Evolutionary conservation across 2,113 vertebrate species (phyloP), one percentile per base, ranked within the genome.

Genomic region (Vulpes ferrilata): DNA sequence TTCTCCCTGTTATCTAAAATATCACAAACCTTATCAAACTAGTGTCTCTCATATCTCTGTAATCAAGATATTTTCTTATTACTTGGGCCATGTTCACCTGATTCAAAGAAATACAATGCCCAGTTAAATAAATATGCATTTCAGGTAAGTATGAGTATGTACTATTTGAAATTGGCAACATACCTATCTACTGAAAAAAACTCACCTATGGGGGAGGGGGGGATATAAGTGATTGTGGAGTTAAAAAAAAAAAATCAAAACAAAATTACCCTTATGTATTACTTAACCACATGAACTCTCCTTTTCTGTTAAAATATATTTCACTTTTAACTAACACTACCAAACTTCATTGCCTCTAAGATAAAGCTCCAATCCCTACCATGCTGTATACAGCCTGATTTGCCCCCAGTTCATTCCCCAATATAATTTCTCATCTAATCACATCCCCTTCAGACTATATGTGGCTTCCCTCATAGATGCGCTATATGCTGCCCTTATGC

Each of bases 171-270:
- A 83, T 43, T 67, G 67, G 57, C 3, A 74, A 81, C 13, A n/a
- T 22, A 76, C 3, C 19, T 71, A 86, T 51, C 53, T 85, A 53
- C 38, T 53, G 51, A 84, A 79, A 87, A 65, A 35, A 20, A 65
- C 0, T 25, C 43, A 32, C 51, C 20, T n/a, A 30, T 15, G 9
- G 19, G 30, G 1, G 23, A n/a, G 2, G n/a, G 2, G n/a, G 1
- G 25, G 7, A 78, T 32, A 32, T 6, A 89, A 85, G 55, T 35
- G 80, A 62, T 55, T 30, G 2, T 35, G 30, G 2, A 3, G 6
- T 80, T 43, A 43, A 43, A 43, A 43, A 43, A 43, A 43, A 43
- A 43, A 43, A 43, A 43, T 43, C 43, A 43, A 43, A 43, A 43
- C 43, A 5, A 43, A 43, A 43, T 80, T 32, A 94, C 0, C 27